phyloP scores from a whole-genome alignment of 1,140 invertebrate genomes.

The Calosoma granatense region DNA sequence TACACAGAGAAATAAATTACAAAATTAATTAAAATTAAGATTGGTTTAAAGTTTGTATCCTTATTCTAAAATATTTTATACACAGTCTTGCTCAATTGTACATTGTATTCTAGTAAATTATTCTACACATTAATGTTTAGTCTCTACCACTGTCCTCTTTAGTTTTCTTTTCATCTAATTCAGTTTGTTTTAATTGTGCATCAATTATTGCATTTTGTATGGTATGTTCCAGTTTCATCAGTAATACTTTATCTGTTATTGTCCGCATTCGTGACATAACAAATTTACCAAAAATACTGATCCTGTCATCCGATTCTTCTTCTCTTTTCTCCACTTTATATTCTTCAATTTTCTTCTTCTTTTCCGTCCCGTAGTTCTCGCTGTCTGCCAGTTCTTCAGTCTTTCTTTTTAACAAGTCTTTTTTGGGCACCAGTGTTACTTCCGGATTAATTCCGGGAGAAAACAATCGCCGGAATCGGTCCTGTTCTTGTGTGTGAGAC shows the following conservation, averaged over 20 bases:
- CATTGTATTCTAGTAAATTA: no score
- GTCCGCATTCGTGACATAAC: not conserved
- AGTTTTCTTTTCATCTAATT: not conserved
- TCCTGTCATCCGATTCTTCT: not conserved
- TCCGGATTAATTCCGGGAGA: not conserved
- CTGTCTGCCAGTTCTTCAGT: not conserved
- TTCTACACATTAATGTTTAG: no score
- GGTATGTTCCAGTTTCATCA: not conserved
- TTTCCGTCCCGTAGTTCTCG: not conserved
- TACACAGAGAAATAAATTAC: no score
- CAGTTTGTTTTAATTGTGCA: not conserved
- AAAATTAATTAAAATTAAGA: no score
- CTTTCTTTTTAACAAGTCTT: not conserved
- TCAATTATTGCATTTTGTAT: slow-evolving; percentile 5
- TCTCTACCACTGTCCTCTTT: no score
- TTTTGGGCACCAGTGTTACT: not conserved
- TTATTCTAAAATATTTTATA: no score
- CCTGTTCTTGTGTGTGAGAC: not conserved
- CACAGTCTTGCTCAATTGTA: no score
- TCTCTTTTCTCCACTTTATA: not conserved
- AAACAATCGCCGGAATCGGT: not conserved
- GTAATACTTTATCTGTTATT: not conserved
- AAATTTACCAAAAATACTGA: slow-evolving; percentile 4
- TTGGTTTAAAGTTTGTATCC: no score
- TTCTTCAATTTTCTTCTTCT: not conserved